These are phyloP conservation scores for Drosophila subpulchrella DNA, from an alignment of 1,140 invertebrate species.

Conservation along the genomic window DNA sequence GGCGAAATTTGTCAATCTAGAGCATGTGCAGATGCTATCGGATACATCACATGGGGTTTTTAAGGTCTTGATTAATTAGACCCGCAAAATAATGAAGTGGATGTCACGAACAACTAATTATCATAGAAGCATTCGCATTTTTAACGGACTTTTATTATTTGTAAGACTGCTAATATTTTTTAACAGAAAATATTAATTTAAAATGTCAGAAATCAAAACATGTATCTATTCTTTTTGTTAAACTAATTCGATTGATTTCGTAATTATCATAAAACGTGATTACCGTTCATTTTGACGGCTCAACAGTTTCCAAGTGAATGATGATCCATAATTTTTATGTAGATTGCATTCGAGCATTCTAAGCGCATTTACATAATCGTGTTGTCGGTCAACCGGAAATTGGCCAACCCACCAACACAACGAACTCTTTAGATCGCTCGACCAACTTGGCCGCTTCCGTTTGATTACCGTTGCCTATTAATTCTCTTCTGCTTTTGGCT, in stretches of 20 bases:
- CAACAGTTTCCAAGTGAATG: constrained; percentile 29
- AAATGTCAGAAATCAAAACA: too few species aligned
- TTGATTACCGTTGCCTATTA: constrained; percentile 63
- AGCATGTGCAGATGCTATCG: constrained; percentile 17
- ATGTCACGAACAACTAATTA: not conserved
- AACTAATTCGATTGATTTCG: constrained; percentile 25
- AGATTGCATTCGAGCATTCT: constrained; percentile 45
- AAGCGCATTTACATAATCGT: constrained; percentile 48
- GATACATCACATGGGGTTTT: not conserved
- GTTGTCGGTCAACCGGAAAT: constrained; percentile 66
- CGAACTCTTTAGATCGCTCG: constrained; percentile 26
- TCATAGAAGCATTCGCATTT: too few species aligned
- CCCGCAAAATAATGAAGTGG: not conserved
- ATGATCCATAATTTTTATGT: constrained; percentile 39
- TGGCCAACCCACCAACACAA: constrained; percentile 50
- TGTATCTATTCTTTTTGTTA: not conserved
- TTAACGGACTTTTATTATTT: too few species aligned
- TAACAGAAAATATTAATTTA: too few species aligned
- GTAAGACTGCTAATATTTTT: too few species aligned
- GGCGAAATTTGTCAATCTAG: constrained; percentile 33
- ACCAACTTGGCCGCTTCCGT: constrained; percentile 67
- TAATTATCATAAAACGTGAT: constrained; percentile 20
- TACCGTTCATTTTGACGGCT: constrained; percentile 36
- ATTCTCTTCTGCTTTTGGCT: constrained; percentile 19
- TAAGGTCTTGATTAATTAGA: not conserved